Percentiles rank a stretch among this genome's conserved stretches.
phyloP scores from a whole-genome alignment of 1,140 invertebrate species.

The Acyrthosiphon pisum region DNA sequence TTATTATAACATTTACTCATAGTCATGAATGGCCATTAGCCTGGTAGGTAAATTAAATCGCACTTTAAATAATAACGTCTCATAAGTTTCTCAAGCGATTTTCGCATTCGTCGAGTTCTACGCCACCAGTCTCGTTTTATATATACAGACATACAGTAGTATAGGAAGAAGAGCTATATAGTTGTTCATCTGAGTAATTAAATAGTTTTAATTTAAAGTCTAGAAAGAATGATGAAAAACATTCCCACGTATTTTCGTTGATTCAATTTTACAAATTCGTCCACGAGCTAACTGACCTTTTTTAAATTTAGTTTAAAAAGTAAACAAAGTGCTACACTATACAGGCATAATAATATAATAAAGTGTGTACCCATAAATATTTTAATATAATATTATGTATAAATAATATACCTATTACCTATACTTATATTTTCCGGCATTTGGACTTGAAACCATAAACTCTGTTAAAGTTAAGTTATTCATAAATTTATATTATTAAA shows the following conservation, averaged over 20 bases:
- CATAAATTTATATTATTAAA: too few species aligned
- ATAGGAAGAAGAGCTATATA: neutral
- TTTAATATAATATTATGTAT: too few species aligned
- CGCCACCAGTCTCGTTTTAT: neutral
- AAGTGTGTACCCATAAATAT: neutral
- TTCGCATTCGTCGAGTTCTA: neutral
- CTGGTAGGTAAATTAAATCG: constrained; percentile 10
- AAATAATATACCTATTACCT: neutral
- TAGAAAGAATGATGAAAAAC: neutral
- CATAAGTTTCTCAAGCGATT: neutral
- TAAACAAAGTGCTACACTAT: neutral
- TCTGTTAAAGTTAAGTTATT: too few species aligned
- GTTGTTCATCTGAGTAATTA: neutral
- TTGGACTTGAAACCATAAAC: too few species aligned
- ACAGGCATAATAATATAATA: neutral
- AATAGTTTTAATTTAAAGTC: constrained; percentile 10
- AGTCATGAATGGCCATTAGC: neutral
- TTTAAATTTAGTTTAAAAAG: neutral
- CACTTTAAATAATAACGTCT: neutral
- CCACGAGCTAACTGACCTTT: neutral
- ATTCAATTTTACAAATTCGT: neutral
- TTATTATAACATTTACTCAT: neutral
- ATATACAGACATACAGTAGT: neutral
- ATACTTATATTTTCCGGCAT: neutral
- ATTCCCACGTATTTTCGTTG: neutral